Percentiles rank a stretch among this genome's conserved stretches.
These are phyloP conservation scores for Eurytoma adleriae DNA, from an alignment of 2,888 invertebrate genomes.

Conservation along the genomic window DNA sequence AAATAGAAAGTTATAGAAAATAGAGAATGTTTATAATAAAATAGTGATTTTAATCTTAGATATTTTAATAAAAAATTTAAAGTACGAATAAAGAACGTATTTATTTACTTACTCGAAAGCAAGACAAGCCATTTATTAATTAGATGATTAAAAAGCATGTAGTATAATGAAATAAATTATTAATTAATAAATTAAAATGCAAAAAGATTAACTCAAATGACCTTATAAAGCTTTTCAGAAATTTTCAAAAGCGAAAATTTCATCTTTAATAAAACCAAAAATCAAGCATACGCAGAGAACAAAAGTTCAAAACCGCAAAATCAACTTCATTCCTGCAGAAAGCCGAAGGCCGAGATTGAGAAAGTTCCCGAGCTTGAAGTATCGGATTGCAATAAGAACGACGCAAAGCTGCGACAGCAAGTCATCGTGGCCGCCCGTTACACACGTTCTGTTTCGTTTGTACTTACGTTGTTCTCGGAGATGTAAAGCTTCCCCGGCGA, in stretches of 20 bases:
- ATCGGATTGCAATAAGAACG: neutral
- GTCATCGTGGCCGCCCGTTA: neutral
- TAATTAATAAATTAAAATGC: neutral
- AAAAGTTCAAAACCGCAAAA: neutral
- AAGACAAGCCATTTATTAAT: neutral
- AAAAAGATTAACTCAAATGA: neutral
- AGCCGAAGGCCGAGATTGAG: too few species aligned
- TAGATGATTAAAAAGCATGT: too few species aligned
- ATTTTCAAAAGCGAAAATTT: neutral
- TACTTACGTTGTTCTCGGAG: conserved; percentile 69
- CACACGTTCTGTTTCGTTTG: neutral
- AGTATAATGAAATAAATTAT: too few species aligned
- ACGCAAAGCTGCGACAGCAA: neutral
- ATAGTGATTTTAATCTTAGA: neutral
- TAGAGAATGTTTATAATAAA: too few species aligned
- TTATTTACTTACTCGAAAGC: neutral
- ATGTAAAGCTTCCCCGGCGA: conserved; percentile 65
- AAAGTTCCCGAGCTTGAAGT: too few species aligned
- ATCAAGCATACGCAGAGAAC: neutral
- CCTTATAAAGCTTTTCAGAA: neutral
- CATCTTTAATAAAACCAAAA: neutral
- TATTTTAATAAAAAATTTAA: too few species aligned
- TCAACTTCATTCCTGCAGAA: neutral
- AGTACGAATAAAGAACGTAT: neutral
- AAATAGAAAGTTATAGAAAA: neutral